Conservation (phyloP, 2,888 invertebrate genomes). For the Callyntrura guangdongensis region DNA sequence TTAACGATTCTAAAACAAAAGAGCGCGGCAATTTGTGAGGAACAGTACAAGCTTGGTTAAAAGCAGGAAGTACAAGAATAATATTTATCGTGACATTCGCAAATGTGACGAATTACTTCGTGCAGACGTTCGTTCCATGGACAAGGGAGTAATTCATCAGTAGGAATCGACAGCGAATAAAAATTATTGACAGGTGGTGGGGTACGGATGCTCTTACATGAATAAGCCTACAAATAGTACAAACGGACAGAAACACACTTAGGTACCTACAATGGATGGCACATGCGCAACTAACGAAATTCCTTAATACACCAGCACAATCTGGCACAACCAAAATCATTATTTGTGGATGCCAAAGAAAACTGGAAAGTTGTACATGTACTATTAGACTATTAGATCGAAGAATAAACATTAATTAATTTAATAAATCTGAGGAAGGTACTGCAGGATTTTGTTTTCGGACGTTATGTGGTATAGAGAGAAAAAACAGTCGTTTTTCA, state of each 20-base stretch:
- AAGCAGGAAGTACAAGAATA: conserved; percentile 37
- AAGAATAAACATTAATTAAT: neutral
- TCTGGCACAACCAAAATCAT: neutral
- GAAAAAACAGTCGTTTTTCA: conserved; percentile 3
- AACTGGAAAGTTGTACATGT: neutral
- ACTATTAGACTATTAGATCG: neutral
- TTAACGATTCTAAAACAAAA: neutral
- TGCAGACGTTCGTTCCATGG: conserved; percentile 42
- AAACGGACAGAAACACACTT: too few relatives aligned
- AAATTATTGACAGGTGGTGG: conserved; percentile 30
- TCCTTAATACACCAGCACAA: neutral
- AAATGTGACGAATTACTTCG: conserved; percentile 38
- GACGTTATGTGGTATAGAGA: neutral
- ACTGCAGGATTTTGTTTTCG: neutral
- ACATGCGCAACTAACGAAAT: neutral
- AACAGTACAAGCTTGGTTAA: neutral
- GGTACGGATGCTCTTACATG: neutral
- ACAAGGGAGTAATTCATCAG: conserved; percentile 50
- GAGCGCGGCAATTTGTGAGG: neutral
- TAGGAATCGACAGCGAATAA: conserved; percentile 39
- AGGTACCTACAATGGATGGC: neutral
- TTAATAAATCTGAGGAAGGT: neutral
- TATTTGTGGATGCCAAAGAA: neutral
- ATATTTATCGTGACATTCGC: conserved; percentile 61
- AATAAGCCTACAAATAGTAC: neutral